These are phyloP conservation scores for Leiothrix lutea DNA, from an alignment of 2,113 vertebrate species.

Conservation along the genomic window DNA sequence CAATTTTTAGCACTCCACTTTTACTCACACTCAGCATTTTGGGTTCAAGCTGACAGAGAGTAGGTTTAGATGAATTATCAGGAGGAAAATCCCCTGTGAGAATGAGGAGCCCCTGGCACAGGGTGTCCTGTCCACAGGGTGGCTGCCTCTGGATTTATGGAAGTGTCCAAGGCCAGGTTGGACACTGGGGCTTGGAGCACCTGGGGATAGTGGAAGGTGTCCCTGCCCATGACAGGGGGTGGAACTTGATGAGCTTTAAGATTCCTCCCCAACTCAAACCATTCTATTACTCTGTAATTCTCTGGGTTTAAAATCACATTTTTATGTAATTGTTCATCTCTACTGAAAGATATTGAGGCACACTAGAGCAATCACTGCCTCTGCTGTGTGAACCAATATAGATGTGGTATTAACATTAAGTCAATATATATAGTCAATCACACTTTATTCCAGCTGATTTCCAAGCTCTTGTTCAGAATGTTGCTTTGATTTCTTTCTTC, in stretches of 20 bases:
- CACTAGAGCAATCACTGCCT: background rate
- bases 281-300: background rate
- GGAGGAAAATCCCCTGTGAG: accelerated
- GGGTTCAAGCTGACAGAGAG: background rate
- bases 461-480: background rate
- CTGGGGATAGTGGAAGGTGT: accelerated
- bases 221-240: background rate
- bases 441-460: background rate
- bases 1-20: background rate
- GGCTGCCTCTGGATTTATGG: background rate
- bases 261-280: background rate
- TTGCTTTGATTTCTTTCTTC: background rate
- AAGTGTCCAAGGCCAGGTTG: accelerated
- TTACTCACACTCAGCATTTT: background rate
- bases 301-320: background rate
- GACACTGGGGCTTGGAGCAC: background rate
- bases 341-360: background rate
- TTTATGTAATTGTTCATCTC: background rate
- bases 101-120: background rate
- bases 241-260: accelerated
- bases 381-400: background rate
- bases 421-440: background rate
- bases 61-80: background rate
- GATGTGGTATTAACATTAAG: background rate
- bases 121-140: background rate